Evolutionary conservation across 2,797 vertebrate species (phyloP), one percentile per base, ranked within the genome.

Genomic region (Oryzias dopingdopingensis): DNA sequence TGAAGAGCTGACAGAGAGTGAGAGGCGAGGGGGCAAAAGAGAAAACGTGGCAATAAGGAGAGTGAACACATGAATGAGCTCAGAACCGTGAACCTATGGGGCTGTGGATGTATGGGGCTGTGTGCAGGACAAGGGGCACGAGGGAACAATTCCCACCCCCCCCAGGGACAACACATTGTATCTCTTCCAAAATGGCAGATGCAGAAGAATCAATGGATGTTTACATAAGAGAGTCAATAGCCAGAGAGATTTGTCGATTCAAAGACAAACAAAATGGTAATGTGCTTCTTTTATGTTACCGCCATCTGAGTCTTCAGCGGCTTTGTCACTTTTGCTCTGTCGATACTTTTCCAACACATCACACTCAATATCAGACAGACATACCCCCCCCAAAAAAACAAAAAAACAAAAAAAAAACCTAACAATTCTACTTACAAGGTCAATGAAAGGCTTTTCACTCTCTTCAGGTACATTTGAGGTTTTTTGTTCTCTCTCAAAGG

Each of bases 181-280:
- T 86, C 79, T 78, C 79, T 82, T 88, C 76, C 81, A 90, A 87
- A 90, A 88, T 86, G 84, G 84, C 84, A 86, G 77, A 80, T 77
- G 82, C 75, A 69, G 72, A 41, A 79, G 77, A 89, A 91, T 91
- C 90, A 85, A 89, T 90, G 78, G 43, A 62, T 79, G 89, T 88
- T 91, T 92, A 90, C 82, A 88, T 90, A 90, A 90, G 64, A 80
- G 77, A 84, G 85, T 90, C 89, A 71, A 87, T 90, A 80, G 58
- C 62, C 82, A 74, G 66, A 65, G 59, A 82, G 73, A 62, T 80
- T 85, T 73, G 80, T 71, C 66, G 72, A 79, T 85, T 78, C 67
- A 83, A 82, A 86, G 80, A 86, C 2, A n/a, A 56, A 52, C 53
- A 59, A 61, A 63, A 56, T 70, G 72, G 72, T 65, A 65, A 58